Evolutionary conservation across 2,113 vertebrate species (phyloP).

Genomic region (Peromyscus maniculatus): DNA sequence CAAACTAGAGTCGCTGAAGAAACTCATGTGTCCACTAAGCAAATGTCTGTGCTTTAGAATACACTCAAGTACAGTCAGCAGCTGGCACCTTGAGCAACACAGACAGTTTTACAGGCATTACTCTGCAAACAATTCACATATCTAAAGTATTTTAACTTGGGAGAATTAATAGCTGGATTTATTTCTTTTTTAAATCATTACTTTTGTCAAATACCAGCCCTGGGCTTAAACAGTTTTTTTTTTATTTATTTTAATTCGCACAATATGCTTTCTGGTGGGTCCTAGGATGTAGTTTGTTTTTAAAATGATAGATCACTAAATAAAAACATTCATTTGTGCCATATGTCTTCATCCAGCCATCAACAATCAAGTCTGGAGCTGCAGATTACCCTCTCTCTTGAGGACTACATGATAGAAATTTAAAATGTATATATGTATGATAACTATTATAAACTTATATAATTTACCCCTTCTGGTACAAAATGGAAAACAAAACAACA

Average conservation of each 20-base stretch:
- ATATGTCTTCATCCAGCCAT: background rate
- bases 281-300: background rate
- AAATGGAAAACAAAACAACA: conserved; percentile 2
- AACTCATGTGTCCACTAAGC: conserved; percentile 2
- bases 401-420: background rate
- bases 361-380: background rate
- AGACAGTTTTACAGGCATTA: background rate
- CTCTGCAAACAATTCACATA: background rate
- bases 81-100: background rate
- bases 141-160: background rate
- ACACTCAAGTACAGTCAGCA: background rate
- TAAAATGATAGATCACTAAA: conserved; percentile 22
- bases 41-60: conserved; percentile 13
- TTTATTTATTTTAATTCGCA: background rate
- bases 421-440: background rate
- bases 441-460: background rate
- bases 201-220: background rate
- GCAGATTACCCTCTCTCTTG: background rate
- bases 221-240: background rate
- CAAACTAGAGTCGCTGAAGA: background rate
- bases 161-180: conserved; percentile 25
- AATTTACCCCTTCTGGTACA: background rate
- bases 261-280: conserved; percentile 13
- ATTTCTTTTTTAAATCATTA: background rate
- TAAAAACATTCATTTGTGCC: conserved; percentile 9